Evolutionary conservation across 2,888 invertebrate species (phyloP).

Genomic region (Polyommatus icarus): DNA sequence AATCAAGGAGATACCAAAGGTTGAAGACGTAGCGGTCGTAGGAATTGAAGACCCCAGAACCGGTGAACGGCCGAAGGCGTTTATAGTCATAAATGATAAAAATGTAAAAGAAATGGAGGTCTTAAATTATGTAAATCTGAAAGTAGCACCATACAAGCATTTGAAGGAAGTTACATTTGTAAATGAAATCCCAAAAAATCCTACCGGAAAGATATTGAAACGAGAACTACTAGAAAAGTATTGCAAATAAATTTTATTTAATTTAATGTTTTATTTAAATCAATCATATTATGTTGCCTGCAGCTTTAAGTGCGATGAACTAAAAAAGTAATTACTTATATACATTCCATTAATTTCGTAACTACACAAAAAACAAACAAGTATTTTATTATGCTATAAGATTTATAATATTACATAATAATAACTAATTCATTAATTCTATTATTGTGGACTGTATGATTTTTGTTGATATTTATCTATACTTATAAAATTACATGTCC

Average conservation of each 20-base stretch:
- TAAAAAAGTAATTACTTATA: too few species aligned
- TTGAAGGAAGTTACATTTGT: constrained; percentile 83
- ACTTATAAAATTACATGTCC: too few species aligned
- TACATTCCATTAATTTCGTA: too few species aligned
- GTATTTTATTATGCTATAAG: too few species aligned
- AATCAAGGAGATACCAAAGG: constrained; percentile 84
- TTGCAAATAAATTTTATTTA: constrained; percentile 8
- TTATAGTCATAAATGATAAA: constrained; percentile 81
- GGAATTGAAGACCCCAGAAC: constrained; percentile 84
- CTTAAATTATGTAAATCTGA: constrained; percentile 81
- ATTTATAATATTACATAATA: too few species aligned
- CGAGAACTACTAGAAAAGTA: constrained; percentile 66
- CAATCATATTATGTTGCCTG: too few species aligned
- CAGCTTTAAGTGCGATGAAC: too few species aligned
- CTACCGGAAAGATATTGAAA: constrained; percentile 88
- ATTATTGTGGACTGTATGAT: too few species aligned
- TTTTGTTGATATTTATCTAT: too few species aligned
- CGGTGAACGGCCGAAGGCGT: constrained; percentile 90
- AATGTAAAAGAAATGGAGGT: constrained; percentile 79
- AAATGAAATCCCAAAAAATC: constrained; percentile 86
- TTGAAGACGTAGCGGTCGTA: constrained; percentile 91
- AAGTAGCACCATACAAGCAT: constrained; percentile 88
- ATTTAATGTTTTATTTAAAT: neutral
- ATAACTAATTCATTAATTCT: too few species aligned
- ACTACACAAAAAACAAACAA: too few species aligned